Evolutionary conservation across 23 tunicate genomes (phyloP), one percentile per base, ranked within the genome.

Genomic region (Clavelina lepadiformis): DNA sequence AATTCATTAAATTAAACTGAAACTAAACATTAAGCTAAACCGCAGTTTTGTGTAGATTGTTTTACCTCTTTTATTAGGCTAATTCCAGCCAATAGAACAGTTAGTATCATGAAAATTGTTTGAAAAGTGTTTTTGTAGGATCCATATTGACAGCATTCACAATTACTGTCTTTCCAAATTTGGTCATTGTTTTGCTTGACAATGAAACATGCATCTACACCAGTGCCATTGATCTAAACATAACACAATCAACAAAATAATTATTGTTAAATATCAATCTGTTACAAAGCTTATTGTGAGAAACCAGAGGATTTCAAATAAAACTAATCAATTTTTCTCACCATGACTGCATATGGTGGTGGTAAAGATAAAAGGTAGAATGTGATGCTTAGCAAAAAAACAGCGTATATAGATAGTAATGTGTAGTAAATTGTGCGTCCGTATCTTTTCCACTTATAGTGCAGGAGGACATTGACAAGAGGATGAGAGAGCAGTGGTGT

Each of bases 31-130:
- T n/a, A n/a, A n/a, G n/a, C n/a, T n/a, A n/a, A n/a, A n/a, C n/a
- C n/a, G n/a, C n/a, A n/a, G n/a, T n/a, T n/a, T n/a, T n/a, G n/a
- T n/a, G n/a, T n/a, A n/a, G n/a, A n/a, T n/a, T n/a, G n/a, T n/a
- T 24, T 72, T 74, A 62, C 79, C 62, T 74, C 79, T 44, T 74
- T 74, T 5, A 74, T 41, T 46, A 74, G 61, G 25, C 51, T 50
- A 1, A 38, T 32, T 13, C 58, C 13, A 27, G 79, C 44, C 26
- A 74, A 19, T 0, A 61, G 15, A 5, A 64, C 28, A 27, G 61
- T 59, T 11, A 46, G 32, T 18, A 28, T 25, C 8, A 38, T 41
- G 6, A 74, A 31, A 22, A 44, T 24, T 3, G 49, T 33, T 33
- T 62, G 33, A 46, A 33, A 20, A 15, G 46, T 58, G 21, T 46